These are phyloP conservation scores for Halcyon leucocephala DNA, from an alignment of 2,797 vertebrate genomes.

Conservation along the genomic window DNA sequence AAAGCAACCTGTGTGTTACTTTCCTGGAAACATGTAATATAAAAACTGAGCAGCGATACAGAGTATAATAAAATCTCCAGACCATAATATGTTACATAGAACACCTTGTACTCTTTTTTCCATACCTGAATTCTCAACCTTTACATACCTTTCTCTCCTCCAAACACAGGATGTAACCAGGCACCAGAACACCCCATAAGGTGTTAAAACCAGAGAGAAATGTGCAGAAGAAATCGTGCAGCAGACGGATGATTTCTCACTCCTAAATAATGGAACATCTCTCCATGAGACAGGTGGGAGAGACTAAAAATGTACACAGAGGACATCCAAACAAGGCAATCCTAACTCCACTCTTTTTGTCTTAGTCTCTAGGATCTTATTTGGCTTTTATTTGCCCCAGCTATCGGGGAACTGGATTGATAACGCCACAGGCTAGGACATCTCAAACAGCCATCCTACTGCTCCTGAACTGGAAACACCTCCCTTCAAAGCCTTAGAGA, in stretches of 20 bases:
- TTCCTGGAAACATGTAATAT: background rate
- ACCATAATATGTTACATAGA: background rate
- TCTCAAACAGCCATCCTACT: rapidly evolving
- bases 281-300: background rate
- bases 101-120: background rate
- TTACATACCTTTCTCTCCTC: background rate
- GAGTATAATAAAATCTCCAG: background rate
- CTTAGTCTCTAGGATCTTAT: background rate
- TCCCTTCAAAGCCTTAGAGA: background rate
- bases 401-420: background rate
- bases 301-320: background rate
- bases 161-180: background rate
- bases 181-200: background rate
- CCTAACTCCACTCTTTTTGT: background rate
- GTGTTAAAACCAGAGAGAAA: background rate
- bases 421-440: background rate
- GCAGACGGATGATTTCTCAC: constrained; percentile 10
- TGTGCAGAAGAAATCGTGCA: background rate
- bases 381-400: background rate
- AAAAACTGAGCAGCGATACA: background rate
- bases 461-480: background rate
- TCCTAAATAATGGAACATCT: constrained; percentile 26
- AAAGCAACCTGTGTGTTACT: background rate
- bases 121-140: background rate
- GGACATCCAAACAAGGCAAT: background rate